Conservation (phyloP, 2,113 vertebrate genomes). For the Cochlearius cochlearius region DNA sequence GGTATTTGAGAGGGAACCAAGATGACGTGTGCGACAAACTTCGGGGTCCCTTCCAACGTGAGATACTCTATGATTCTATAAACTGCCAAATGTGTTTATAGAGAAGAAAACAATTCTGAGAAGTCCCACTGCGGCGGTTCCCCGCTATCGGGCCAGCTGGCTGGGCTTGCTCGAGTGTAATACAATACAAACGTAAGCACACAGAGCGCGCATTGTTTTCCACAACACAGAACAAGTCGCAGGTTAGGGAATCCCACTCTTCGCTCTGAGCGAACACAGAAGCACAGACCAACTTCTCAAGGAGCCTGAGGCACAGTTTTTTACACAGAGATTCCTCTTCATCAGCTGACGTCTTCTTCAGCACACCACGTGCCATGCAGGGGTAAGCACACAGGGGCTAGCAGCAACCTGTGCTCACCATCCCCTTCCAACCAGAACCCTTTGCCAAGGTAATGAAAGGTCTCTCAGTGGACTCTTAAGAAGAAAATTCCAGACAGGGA, state of each 20-base stretch:
- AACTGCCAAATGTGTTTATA: neutral
- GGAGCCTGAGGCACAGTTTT: neutral
- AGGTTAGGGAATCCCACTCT: neutral
- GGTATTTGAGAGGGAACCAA: neutral
- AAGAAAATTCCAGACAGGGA: neutral
- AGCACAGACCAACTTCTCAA: neutral
- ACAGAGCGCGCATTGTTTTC: neutral
- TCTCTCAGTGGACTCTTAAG: neutral
- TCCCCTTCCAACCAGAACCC: neutral
- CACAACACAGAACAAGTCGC: neutral
- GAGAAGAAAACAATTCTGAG: constrained; percentile 6
- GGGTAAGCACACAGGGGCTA: neutral
- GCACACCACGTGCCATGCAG: fast-evolving
- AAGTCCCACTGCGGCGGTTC: neutral
- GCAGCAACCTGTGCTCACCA: neutral
- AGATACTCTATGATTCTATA: neutral
- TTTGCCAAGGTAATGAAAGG: neutral
- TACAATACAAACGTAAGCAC: neutral
- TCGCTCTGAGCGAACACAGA: neutral
- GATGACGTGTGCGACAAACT: neutral
- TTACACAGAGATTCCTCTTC: neutral
- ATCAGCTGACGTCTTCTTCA: neutral
- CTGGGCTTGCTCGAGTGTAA: neutral
- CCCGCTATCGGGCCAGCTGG: neutral
- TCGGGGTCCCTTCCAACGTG: neutral